Conservation (phyloP, 2,113 vertebrate genomes). For the Ctenodactylus gundi region DNA sequence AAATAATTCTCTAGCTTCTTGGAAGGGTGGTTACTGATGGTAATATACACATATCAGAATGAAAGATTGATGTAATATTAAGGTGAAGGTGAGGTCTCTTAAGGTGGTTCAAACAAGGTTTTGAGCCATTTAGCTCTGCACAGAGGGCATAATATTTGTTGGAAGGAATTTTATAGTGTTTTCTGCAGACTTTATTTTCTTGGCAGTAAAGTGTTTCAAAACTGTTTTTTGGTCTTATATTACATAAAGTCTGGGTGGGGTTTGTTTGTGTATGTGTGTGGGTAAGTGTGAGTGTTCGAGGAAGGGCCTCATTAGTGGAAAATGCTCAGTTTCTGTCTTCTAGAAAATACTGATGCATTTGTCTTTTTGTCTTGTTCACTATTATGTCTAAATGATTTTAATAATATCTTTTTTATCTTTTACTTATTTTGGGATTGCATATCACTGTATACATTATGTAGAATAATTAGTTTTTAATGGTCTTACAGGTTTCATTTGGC, state of each 20-base stretch:
- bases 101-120: slow-evolving; percentile 49
- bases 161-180: not conserved
- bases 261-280: not conserved
- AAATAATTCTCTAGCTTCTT: slow-evolving; percentile 82
- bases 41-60: slow-evolving; percentile 77
- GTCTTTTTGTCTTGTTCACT: not conserved
- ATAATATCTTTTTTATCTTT: not conserved
- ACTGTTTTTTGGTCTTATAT: not conserved
- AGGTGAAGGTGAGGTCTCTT: slow-evolving; percentile 83
- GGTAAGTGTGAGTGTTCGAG: not conserved
- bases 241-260: not conserved
- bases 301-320: not conserved
- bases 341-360: slow-evolving; percentile 9
- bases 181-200: not conserved
- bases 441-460: not conserved
- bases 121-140: slow-evolving; percentile 43
- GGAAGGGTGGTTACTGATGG: slow-evolving; percentile 79
- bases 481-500: not conserved
- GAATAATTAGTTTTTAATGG: not conserved
- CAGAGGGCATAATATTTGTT: slow-evolving; percentile 61
- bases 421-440: not conserved
- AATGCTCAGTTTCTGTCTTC: not conserved
- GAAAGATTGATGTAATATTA: slow-evolving; percentile 78
- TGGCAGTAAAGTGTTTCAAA: not conserved
- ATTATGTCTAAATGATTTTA: not conserved